These are phyloP conservation scores for Coccyzus lansbergi DNA, from an alignment of 2,797 vertebrate genomes.

Conservation along the genomic window DNA sequence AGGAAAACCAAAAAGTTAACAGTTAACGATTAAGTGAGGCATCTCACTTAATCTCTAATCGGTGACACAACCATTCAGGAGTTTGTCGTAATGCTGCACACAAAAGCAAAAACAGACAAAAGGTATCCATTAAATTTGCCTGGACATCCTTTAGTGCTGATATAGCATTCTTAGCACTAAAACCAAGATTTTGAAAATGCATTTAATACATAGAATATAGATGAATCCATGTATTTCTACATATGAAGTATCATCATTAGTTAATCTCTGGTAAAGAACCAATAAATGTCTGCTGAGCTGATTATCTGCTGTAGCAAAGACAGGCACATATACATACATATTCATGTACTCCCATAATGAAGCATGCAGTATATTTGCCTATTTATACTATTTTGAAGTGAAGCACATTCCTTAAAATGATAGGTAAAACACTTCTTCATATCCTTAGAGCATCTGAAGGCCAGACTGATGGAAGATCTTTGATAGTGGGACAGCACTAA, in stretches of 20 bases:
- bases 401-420: not conserved
- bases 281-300: not conserved
- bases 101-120: not conserved
- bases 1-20: not conserved
- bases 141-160: not conserved
- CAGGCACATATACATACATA: fast-evolving
- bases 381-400: not conserved
- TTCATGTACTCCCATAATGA: not conserved
- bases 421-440: not conserved
- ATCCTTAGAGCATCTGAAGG: not conserved
- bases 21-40: not conserved
- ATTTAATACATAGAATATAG: not conserved
- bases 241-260: not conserved
- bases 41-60: not conserved
- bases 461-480: not conserved
- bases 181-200: not conserved
- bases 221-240: not conserved
- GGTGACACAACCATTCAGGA: not conserved
- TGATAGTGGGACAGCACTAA: not conserved
- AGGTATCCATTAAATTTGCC: not conserved
- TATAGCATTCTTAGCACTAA: not conserved
- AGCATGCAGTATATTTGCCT: not conserved
- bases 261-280: not conserved
- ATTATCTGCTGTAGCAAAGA: not conserved
- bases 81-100: fast-evolving